These are phyloP conservation scores for Cataglyphis rosenhaueri DNA, from an alignment of 2,888 invertebrate genomes.

Conservation along the genomic window DNA sequence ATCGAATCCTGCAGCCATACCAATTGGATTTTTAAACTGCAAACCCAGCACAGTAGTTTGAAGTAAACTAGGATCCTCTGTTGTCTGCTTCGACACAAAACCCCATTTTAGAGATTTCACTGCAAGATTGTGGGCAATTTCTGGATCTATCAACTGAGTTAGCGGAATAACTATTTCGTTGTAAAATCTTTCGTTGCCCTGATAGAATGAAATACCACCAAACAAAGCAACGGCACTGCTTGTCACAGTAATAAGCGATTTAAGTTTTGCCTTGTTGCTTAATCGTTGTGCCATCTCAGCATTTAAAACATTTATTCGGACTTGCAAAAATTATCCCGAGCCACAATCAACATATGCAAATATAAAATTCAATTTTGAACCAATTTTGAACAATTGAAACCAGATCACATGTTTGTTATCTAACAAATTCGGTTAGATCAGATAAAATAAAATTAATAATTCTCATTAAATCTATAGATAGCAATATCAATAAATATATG, in stretches of 20 bases:
- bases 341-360: neutral
- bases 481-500: neutral
- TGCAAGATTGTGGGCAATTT: constrained; percentile 93
- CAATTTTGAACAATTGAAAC: too few species aligned
- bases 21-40: constrained; percentile 94
- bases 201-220: constrained; percentile 89
- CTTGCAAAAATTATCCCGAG: neutral
- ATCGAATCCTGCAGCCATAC: constrained; percentile 99
- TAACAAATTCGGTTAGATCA: neutral
- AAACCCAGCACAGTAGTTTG: constrained; percentile 90
- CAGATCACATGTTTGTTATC: neutral
- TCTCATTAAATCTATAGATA: neutral
- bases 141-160: constrained; percentile 91
- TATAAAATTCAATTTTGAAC: neutral
- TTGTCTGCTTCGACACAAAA: constrained; percentile 88
- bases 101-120: constrained; percentile 92
- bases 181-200: constrained; percentile 93
- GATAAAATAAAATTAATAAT: neutral
- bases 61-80: constrained; percentile 89
- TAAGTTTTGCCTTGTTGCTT: constrained; percentile 88
- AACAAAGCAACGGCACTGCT: constrained; percentile 89
- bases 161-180: constrained; percentile 90
- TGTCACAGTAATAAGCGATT: constrained; percentile 89
- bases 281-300: constrained; percentile 75
- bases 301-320: constrained; percentile 42